These are phyloP conservation scores for Drosophila neocordata DNA, from an alignment of 1,140 invertebrate species.

Conservation along the genomic window DNA sequence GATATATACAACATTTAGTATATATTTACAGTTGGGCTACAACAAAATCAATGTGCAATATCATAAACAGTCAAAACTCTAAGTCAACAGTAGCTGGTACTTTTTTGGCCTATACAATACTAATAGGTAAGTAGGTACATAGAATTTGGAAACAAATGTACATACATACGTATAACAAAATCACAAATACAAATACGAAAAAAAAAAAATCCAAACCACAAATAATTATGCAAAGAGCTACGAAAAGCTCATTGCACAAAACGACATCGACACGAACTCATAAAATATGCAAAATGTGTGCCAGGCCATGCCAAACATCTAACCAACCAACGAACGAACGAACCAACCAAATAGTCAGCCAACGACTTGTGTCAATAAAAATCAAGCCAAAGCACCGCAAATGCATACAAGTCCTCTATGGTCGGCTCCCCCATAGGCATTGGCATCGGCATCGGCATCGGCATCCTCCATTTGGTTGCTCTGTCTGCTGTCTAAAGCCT, in stretches of 20 bases:
- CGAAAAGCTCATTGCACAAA: conserved; percentile 67
- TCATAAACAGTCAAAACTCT: conserved; percentile 34
- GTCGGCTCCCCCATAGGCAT: conserved; percentile 35
- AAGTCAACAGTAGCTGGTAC: conserved; percentile 41
- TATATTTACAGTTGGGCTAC: conserved; percentile 48
- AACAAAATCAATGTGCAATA: conserved; percentile 6
- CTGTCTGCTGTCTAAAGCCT: not conserved
- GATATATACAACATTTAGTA: not conserved
- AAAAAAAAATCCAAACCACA: conserved; percentile 58
- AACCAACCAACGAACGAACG: not conserved
- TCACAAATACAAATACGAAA: not conserved
- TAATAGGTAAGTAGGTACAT: conserved; percentile 25
- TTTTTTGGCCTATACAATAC: conserved; percentile 40
- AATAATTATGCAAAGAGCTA: conserved; percentile 74
- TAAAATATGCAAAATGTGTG: conserved; percentile 80
- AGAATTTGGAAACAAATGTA: conserved; percentile 51
- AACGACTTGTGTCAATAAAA: conserved; percentile 79
- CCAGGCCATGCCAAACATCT: conserved; percentile 49
- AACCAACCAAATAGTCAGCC: conserved; percentile 40
- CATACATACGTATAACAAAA: too few species aligned
- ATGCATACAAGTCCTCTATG: conserved; percentile 49
- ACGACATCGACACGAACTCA: conserved; percentile 75
- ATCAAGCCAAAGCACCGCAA: conserved; percentile 69
- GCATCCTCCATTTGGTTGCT: conserved; percentile 4
- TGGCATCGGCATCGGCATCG: too few species aligned